Evolutionary conservation across 1,140 invertebrate genomes (phyloP).

Genomic region (Brachionus rotundiformis): DNA sequence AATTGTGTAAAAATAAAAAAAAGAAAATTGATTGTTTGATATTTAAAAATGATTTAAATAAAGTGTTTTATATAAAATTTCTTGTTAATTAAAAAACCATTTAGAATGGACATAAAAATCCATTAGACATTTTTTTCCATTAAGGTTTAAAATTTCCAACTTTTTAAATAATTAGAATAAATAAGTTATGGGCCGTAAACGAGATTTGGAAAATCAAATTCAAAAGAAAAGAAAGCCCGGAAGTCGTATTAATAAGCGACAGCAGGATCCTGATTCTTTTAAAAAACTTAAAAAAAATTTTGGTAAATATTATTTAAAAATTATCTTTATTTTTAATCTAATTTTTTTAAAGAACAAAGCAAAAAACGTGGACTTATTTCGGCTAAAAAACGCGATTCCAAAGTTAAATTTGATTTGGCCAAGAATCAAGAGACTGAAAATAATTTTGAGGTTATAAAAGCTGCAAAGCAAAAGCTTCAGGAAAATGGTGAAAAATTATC

Average conservation of each 20-base stretch:
- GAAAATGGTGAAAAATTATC: not conserved
- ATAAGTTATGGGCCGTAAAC: conserved; percentile 36
- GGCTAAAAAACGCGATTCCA: not conserved
- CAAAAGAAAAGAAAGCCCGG: not conserved
- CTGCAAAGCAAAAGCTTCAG: conserved; percentile 26
- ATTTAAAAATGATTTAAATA: not conserved
- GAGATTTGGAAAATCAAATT: conserved; percentile 17
- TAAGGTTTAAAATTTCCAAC: not conserved
- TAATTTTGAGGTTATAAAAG: conserved; percentile 28
- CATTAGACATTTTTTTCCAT: not conserved
- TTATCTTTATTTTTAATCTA: not conserved
- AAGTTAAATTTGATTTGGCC: conserved; percentile 51
- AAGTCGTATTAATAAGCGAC: not conserved
- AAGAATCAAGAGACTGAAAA: conserved; percentile 49
- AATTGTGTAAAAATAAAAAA: not conserved
- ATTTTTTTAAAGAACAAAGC: not conserved
- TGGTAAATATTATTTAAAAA: conserved; percentile 1
- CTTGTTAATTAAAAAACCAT: not conserved
- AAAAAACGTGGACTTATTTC: not conserved
- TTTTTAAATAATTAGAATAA: not conserved
- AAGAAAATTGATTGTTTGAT: conserved; percentile 5
- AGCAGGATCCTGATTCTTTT: conserved; percentile 39
- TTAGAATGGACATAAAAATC: conserved; percentile 24
- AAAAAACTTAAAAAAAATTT: conserved; percentile 47
- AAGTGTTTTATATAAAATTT: not conserved